Evolutionary conservation across 1,140 invertebrate species (phyloP), one percentile per base, ranked within the genome.

Genomic region (Sinonovacula constricta): DNA sequence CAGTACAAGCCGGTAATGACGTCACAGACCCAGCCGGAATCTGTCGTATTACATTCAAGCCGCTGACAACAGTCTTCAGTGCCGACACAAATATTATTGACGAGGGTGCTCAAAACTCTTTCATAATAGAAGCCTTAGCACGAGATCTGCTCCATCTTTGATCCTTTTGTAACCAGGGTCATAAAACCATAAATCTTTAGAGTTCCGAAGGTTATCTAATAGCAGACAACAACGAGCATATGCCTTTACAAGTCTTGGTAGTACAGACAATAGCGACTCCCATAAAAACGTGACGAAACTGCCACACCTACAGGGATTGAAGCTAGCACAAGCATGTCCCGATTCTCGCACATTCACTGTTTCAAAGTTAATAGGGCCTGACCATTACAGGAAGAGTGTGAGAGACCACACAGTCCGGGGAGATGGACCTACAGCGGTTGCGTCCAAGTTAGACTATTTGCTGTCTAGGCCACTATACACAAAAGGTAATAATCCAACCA

Each of bases 241-340:
- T 69, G 7, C 18, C 33, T 4, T 34, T 69, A n/a, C 14, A 33
- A 56, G 66, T 62, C 24, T 28, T 59, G 15, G 54, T 78, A 31
- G 57, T 78, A 7, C 67, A 26, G 14, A 18, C 36, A 30, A 78
- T 49, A 49, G 26, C 65, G 24, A 33, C 56, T 22, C 67, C 66
- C 12, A 30, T 60, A 36, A 12, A 28, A 30, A 31, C 18, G 33
- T n/a, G 63, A 49, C 18, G 30, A 0, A 5, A 18, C 30, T 72
- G 12, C 56, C 67, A 18, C 66, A 79, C 53, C 18, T 79, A 5
- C 26, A 18, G 24, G 56, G 57, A 15, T 49, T 79, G 10, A 70
- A 71, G 22, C 54, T 79, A 24, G 76, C 76, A 56, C 76, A 79
- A 33, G 59, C 68, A 4, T 24, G 39, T 15, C n/a, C 28, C n/a